These are phyloP conservation scores for Creontiades dilutus DNA, from an alignment of 2,888 invertebrate species.

Conservation along the genomic window DNA sequence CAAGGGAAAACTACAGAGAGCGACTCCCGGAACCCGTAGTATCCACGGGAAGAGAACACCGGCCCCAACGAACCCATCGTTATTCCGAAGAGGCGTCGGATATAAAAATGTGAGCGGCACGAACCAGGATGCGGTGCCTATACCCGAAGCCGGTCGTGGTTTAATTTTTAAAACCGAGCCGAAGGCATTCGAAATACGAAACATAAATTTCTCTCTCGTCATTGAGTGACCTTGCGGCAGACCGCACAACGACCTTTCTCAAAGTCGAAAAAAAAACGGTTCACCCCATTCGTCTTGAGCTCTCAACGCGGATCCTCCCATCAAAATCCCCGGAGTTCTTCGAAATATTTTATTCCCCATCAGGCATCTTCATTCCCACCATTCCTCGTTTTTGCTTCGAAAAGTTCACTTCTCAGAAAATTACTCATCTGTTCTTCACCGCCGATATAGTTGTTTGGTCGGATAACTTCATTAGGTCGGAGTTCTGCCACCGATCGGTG, in stretches of 20 bases:
- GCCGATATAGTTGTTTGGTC: neutral
- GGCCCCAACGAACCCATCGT: too few relatives aligned
- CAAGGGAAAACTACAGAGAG: too few relatives aligned
- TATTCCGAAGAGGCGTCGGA: too few relatives aligned
- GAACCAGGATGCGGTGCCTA: too few relatives aligned
- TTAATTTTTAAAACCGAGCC: neutral
- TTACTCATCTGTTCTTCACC: neutral
- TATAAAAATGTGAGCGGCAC: neutral
- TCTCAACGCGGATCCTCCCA: neutral
- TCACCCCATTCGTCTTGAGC: neutral
- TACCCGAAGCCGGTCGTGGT: neutral
- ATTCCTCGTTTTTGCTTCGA: neutral
- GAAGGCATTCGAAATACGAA: neutral
- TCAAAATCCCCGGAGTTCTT: neutral
- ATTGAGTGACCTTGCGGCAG: neutral
- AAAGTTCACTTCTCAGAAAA: neutral
- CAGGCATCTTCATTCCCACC: slow-evolving; percentile 7
- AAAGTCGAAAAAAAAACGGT: neutral
- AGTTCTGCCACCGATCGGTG: too few relatives aligned
- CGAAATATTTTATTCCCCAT: neutral
- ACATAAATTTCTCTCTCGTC: neutral
- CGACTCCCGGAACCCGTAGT: too few relatives aligned
- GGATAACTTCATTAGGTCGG: too few relatives aligned
- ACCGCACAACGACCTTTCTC: neutral
- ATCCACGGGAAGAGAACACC: too few relatives aligned